These are phyloP conservation scores for Epistrophe eligans DNA, from an alignment of 2,888 invertebrate genomes.

Conservation along the genomic window DNA sequence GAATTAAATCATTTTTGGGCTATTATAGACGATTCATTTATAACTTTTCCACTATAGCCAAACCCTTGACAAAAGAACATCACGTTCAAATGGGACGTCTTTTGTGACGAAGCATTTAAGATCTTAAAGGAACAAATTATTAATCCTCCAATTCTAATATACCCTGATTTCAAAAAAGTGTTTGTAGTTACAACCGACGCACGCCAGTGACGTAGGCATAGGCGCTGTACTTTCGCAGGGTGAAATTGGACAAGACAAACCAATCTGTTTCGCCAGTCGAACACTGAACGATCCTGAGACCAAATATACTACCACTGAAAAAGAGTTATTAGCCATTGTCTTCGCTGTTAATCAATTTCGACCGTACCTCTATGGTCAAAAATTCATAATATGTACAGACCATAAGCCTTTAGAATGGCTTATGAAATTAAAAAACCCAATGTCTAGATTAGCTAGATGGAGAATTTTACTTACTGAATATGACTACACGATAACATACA, in stretches of 20 bases:
- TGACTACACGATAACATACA: neutral
- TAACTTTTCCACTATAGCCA: conserved; percentile 17
- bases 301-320: neutral
- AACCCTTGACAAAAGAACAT: conserved; percentile 28
- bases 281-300: neutral
- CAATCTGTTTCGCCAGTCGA: conserved; percentile 12
- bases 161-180: neutral
- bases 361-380: neutral
- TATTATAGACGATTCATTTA: conserved; percentile 26
- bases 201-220: neutral
- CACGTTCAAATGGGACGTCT: conserved; percentile 31
- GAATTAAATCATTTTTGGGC: neutral
- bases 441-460: conserved; percentile 14
- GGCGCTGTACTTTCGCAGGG: conserved; percentile 20
- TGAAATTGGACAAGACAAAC: conserved; percentile 21
- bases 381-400: conserved; percentile 10
- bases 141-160: conserved; percentile 4
- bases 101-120: conserved; percentile 24
- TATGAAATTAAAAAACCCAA: conserved; percentile 16
- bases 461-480: neutral
- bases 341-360: neutral
- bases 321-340: conserved; percentile 1
- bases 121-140: neutral
- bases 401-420: conserved; percentile 20
- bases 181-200: neutral